These are phyloP conservation scores for Cyprinus carpio DNA, from an alignment of 2,113 vertebrate species.

Conservation along the genomic window DNA sequence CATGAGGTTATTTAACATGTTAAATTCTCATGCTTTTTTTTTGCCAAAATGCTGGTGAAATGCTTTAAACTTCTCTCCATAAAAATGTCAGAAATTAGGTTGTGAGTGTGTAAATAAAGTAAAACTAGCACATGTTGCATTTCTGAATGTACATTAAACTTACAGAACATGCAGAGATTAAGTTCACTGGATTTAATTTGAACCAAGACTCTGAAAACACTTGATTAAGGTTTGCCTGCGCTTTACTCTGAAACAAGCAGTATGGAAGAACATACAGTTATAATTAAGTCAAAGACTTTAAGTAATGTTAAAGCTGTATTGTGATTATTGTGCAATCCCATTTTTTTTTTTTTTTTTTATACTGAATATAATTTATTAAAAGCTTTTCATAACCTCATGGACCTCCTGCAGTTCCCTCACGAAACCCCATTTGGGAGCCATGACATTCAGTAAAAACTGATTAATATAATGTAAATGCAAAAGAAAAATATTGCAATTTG, in stretches of 20 bases:
- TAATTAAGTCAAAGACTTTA: not conserved
- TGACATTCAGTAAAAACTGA: not conserved
- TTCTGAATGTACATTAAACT: not conserved
- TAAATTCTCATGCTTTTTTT: not conserved
- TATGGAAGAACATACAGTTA: not conserved
- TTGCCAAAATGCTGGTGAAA: not conserved
- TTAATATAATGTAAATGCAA: not conserved
- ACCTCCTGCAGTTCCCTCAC: not conserved
- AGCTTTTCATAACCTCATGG: not conserved
- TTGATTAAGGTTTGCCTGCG: not conserved
- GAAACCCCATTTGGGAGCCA: not conserved
- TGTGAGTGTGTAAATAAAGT: not conserved
- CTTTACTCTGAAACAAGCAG: not conserved
- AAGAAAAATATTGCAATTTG: not conserved
- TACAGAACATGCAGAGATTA: too few relatives aligned
- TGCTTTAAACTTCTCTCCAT: not conserved
- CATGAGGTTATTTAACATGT: not conserved
- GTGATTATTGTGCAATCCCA: not conserved
- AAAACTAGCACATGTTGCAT: not conserved
- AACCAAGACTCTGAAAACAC: not conserved
- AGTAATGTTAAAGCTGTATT: not conserved
- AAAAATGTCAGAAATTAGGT: not conserved
- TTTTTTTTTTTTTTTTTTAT: not conserved
- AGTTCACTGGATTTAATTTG: not conserved
- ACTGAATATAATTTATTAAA: not conserved